Evolutionary conservation across 2,113 vertebrate species (phyloP).

Genomic region (Donacobius atricapilla): DNA sequence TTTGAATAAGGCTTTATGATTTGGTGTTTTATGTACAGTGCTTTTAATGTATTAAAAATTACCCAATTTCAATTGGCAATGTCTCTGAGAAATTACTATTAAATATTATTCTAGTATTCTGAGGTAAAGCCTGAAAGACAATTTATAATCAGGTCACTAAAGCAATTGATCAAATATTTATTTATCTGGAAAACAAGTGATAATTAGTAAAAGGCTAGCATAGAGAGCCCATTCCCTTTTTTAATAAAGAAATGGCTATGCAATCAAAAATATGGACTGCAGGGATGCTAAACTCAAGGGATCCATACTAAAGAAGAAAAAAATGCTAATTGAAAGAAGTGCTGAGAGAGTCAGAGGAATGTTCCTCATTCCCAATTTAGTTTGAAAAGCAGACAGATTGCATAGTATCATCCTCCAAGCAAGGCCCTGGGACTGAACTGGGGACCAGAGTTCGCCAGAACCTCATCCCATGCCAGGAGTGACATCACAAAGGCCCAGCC

Average conservation of each 20-base stretch:
- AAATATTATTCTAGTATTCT: not conserved
- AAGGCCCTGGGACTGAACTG: not conserved
- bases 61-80: not conserved
- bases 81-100: not conserved
- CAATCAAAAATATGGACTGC: constrained; percentile 31
- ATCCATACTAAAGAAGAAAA: constrained; percentile 1
- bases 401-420: not conserved
- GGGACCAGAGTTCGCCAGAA: not conserved
- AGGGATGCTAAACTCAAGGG: constrained; percentile 42
- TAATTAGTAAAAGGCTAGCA: not conserved
- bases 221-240: not conserved
- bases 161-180: constrained; percentile 46
- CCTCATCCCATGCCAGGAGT: not conserved
- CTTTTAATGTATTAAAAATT: not conserved
- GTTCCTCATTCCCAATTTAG: constrained; percentile 7
- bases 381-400: constrained; percentile 36
- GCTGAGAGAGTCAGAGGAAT: constrained; percentile 2
- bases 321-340: constrained; percentile 43
- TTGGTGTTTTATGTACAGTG: not conserved
- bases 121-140: not conserved
- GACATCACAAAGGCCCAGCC: not conserved
- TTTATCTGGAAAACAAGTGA: constrained; percentile 20
- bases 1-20: not conserved
- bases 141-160: not conserved
- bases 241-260: constrained; percentile 25